These are phyloP conservation scores for Anarrhichthys ocellatus DNA, from an alignment of 2,113 vertebrate genomes.

Conservation along the genomic window DNA sequence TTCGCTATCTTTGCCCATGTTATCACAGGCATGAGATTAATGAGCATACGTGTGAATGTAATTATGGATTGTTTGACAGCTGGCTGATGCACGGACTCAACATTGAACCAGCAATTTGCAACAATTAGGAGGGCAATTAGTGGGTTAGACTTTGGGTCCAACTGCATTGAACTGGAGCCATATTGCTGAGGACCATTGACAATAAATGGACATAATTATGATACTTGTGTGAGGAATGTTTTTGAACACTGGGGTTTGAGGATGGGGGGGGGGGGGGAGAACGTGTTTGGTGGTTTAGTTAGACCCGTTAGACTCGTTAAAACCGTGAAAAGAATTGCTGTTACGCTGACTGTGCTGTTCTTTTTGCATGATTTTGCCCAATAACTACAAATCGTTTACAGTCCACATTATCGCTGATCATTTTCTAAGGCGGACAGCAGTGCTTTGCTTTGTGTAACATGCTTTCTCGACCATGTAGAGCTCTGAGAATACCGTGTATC, in stretches of 20 bases:
- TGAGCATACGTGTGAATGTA: constrained; percentile 20
- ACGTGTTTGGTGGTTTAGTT: constrained; percentile 38
- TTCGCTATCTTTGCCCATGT: not conserved
- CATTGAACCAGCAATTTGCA: constrained; percentile 25
- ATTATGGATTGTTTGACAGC: constrained; percentile 28
- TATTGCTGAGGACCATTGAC: constrained; percentile 25
- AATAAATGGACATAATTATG: constrained; percentile 48
- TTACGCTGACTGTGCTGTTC: not conserved
- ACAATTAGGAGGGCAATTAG: constrained; percentile 16
- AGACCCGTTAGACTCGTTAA: no score
- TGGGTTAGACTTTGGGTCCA: constrained; percentile 8
- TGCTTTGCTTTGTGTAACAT: not conserved
- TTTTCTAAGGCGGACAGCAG: not conserved
- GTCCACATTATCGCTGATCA: not conserved
- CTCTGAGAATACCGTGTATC: not conserved
- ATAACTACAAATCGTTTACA: not conserved
- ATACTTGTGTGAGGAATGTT: constrained; percentile 30
- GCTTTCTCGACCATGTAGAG: not conserved
- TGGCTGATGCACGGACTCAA: constrained; percentile 5
- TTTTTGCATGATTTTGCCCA: not conserved
- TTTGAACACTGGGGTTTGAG: constrained; percentile 26
- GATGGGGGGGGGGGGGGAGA: constrained; percentile 22
- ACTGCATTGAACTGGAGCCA: constrained; percentile 10
- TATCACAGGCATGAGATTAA: constrained; percentile 3
- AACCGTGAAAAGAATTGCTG: not conserved